Base-by-base conservation (phyloP, 2,113 vertebrate genomes). In the Myxocyprinus asiaticus region DNA sequence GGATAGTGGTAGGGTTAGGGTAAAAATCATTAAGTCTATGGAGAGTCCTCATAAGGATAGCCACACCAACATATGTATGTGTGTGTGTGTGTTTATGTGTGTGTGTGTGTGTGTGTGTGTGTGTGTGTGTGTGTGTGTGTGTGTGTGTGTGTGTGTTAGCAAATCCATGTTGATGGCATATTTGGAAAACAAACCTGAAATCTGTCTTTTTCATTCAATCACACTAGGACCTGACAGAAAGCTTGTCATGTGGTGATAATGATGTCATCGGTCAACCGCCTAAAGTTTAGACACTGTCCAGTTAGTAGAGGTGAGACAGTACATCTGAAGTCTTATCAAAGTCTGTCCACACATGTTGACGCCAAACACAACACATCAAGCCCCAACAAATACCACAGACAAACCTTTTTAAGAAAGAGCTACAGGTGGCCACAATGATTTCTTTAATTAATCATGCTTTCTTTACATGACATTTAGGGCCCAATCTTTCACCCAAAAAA, bases 271-370 rank as follows among this genome's bases (percentile, higher is more conserved):
- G 82, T 76, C 78, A 73, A 78, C 58, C 9, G 33, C 22, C 73
- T 77, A 63, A 80, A 17, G 33, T 10, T 87, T 81, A 48, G 4
- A 48, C 73, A 45, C 44, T 3, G 45, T 69, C 17, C 3, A 71
- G 82, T 83, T 87, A 83, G 81, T 77, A 72, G 55, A 71, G 62
- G 65, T 69, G 79, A 88, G 81, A 77, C 74, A 58, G 22, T 10
- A 85, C 83, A 81, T 83, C 81, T 85, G 81, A 83, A 70, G 71
- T 3, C 74, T 84, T 86, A 89, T 88, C 89, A 79, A 77, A 1
- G 81, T 48, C 82, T 87, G 85, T 91, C 84, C 81, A 62, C 79
- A 74, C 84, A 22, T 47, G 2, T 67, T 79, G 79, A 86, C 43
- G 59, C 9, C 47, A 17, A 63, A 58, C 80, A 74, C 79, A 76